A percentile compares a stretch with the other conserved stretches of the same genome.
Evolutionary conservation across 2,797 vertebrate species (phyloP).

Genomic region (Myiothlypis coronata): DNA sequence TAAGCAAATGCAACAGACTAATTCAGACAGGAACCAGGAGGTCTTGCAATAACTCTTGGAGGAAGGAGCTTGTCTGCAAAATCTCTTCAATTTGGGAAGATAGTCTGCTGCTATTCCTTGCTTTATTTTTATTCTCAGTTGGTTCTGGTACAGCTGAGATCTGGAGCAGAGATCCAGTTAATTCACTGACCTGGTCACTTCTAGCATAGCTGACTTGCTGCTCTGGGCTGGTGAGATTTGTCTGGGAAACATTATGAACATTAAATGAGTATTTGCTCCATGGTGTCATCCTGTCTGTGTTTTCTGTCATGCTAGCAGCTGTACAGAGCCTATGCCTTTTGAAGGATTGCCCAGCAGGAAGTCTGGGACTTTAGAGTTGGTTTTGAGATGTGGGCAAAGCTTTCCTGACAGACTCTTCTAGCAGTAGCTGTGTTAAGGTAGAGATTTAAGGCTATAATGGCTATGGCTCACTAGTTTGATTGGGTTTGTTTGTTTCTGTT

Average conservation of each 20-base stretch:
- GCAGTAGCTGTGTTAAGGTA: neutral
- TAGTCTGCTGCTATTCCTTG: neutral
- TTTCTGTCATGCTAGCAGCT: neutral
- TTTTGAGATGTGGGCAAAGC: neutral
- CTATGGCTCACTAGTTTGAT: neutral
- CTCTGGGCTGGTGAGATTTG: neutral
- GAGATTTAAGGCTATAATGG: neutral
- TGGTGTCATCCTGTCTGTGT: neutral
- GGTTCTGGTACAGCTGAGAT: neutral
- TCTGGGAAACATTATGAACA: neutral
- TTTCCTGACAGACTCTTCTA: neutral
- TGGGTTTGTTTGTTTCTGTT: neutral
- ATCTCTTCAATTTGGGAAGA: neutral
- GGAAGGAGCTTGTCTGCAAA: neutral
- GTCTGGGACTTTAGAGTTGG: neutral
- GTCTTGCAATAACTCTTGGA: neutral
- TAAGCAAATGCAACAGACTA: neutral
- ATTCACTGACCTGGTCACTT: neutral
- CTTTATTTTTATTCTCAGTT: neutral
- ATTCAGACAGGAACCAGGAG: neutral
- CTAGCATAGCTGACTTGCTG: neutral
- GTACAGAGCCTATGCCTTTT: neutral
- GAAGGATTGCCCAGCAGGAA: neutral
- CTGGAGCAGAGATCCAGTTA: neutral
- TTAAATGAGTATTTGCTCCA: neutral